These are phyloP conservation scores for Coracias cyanogaster DNA, from an alignment of 2,797 vertebrate species.

Conservation along the genomic window DNA sequence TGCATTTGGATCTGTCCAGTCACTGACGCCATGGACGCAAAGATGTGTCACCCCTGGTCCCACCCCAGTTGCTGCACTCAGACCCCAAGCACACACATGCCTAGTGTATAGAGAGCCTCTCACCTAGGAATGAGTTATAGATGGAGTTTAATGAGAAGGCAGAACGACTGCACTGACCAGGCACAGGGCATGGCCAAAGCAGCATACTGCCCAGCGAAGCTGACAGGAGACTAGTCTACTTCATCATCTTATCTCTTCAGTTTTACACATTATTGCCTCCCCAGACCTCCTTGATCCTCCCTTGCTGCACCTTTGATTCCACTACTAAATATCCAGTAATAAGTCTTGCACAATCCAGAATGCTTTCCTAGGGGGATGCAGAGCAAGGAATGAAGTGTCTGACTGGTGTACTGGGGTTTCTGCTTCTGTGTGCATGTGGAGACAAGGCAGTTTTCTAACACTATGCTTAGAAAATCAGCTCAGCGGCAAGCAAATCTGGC, in stretches of 20 bases:
- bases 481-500: neutral
- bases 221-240: neutral
- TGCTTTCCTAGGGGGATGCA: neutral
- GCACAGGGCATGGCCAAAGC: neutral
- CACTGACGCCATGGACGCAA: accelerated
- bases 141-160: neutral
- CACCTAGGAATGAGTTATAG: neutral
- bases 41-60: neutral
- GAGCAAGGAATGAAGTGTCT: neutral
- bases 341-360: neutral
- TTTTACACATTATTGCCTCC: neutral
- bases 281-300: neutral
- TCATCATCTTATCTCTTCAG: neutral
- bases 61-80: neutral
- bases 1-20: neutral
- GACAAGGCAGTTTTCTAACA: neutral
- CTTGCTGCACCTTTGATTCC: neutral
- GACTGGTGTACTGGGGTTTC: neutral
- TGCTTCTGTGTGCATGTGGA: neutral
- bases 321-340: neutral
- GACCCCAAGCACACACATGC: neutral
- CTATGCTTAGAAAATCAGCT: neutral
- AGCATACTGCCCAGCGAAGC: neutral
- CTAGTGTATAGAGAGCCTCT: neutral
- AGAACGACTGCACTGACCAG: no score